A percentile compares a stretch with the other conserved stretches of the same genome.
Evolutionary conservation across 2,888 invertebrate genomes (phyloP).

Genomic region (Luperina testacea): DNA sequence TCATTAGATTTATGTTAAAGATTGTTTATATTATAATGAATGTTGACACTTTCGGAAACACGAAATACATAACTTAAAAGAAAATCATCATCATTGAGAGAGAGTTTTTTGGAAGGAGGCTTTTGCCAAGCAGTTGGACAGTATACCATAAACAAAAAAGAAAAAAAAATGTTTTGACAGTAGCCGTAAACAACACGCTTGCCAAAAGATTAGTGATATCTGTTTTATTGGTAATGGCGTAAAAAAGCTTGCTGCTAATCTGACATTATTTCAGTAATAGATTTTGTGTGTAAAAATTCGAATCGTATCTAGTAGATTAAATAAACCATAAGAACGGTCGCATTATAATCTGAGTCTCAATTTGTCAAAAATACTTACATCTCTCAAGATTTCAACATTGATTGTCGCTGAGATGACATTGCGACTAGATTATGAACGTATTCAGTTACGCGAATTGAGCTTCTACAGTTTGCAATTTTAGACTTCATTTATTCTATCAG

Average conservation of each 20-base stretch:
- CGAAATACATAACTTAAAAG: not conserved
- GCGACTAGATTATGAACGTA: too few species aligned
- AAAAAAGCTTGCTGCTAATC: not conserved
- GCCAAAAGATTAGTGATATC: not conserved
- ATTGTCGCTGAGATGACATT: too few species aligned
- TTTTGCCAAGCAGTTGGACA: not conserved
- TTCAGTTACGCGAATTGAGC: not conserved
- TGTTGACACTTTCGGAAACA: not conserved
- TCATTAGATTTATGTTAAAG: not conserved
- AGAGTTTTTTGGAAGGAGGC: not conserved
- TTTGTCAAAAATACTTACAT: too few species aligned
- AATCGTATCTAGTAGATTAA: not conserved
- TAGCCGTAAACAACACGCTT: not conserved
- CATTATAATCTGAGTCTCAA: too few species aligned
- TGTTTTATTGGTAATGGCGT: not conserved
- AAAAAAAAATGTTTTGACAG: not conserved
- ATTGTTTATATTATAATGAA: not conserved
- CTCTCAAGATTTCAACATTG: too few species aligned
- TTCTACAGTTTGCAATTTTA: not conserved
- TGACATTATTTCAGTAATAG: not conserved
- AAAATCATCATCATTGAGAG: not conserved
- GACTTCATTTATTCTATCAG: too few species aligned
- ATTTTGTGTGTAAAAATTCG: not conserved
- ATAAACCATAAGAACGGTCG: too few species aligned
- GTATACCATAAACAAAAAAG: not conserved